phyloP scores from a whole-genome alignment of 2,797 vertebrate genomes.

The Xenentodon cancila region DNA sequence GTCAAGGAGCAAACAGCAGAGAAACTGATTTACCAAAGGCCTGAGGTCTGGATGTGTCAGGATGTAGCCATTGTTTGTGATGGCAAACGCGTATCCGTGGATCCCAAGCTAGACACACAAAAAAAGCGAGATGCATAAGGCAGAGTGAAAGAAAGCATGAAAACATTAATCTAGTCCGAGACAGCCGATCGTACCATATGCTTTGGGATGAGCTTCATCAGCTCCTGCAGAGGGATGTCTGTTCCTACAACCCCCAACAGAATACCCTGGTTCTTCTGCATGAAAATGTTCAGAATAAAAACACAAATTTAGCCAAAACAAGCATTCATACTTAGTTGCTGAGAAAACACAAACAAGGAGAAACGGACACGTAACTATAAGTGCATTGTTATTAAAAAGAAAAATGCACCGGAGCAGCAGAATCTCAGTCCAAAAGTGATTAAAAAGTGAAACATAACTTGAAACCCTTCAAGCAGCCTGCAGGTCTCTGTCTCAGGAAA shows the following conservation, averaged over 20 bases:
- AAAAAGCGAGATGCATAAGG: conserved; percentile 30
- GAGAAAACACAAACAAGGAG: not conserved
- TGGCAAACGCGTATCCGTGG: conserved; percentile 96
- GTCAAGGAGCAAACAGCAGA: conserved; percentile 18
- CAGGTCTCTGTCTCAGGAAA: too few relatives aligned
- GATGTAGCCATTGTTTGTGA: conserved; percentile 99
- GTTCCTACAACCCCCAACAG: conserved; percentile 97
- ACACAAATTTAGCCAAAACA: conserved; percentile 29
- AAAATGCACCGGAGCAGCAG: not conserved
- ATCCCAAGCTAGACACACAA: conserved; percentile 91
- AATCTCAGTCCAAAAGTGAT: not conserved
- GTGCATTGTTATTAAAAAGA: not conserved
- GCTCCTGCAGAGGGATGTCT: conserved; percentile 97
- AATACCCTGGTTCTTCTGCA: conserved; percentile 96
- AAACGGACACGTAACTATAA: not conserved
- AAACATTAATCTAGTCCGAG: conserved; percentile 26
- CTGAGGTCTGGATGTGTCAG: conserved; percentile 96
- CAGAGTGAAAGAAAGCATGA: conserved; percentile 21
- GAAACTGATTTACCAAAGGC: conserved; percentile 88
- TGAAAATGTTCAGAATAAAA: conserved; percentile 42
- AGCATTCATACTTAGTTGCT: not conserved
- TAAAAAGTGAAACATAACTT: too few relatives aligned
- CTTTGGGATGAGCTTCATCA: conserved; percentile 97
- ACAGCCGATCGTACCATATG: conserved; percentile 89
- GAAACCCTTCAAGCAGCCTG: too few relatives aligned